Evolutionary conservation across 1,140 invertebrate species (phyloP).

Genomic region (Drosophila pseudoananassae): DNA sequence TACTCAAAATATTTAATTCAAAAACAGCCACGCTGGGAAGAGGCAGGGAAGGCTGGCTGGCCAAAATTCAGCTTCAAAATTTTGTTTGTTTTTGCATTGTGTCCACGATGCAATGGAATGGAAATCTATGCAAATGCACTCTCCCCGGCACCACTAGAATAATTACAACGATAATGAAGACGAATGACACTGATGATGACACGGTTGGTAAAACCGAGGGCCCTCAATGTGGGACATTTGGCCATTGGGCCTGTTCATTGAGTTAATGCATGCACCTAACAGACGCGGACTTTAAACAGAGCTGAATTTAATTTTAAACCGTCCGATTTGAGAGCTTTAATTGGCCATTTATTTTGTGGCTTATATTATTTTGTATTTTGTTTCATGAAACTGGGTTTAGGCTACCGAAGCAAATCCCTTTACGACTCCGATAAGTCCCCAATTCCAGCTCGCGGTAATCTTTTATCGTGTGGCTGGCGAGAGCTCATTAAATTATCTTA

Average conservation of each 20-base stretch:
- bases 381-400: not conserved
- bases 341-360: not conserved
- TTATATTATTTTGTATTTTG: too few relatives aligned
- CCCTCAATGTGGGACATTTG: conserved; percentile 13
- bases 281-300: conserved; percentile 6
- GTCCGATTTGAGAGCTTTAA: not conserved
- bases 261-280: conserved; percentile 14
- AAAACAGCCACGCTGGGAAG: conserved; percentile 50
- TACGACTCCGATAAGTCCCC: conserved; percentile 13
- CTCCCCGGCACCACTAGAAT: conserved; percentile 34
- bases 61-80: conserved; percentile 32
- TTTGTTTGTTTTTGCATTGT: conserved; percentile 53
- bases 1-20: conserved; percentile 73
- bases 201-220: conserved; percentile 1
- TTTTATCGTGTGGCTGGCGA: conserved; percentile 9
- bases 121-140: conserved; percentile 65
- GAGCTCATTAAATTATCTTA: conserved; percentile 38
- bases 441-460: conserved; percentile 11
- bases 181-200: conserved; percentile 21
- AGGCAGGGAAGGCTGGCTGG: conserved; percentile 12
- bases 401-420: conserved; percentile 4
- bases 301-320: not conserved
- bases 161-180: conserved; percentile 55
- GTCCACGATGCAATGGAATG: conserved; percentile 47
- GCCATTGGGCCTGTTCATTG: conserved; percentile 5